These are phyloP conservation scores for Sarcophilus harrisii DNA, from an alignment of 2,797 vertebrate genomes.

Conservation along the genomic window DNA sequence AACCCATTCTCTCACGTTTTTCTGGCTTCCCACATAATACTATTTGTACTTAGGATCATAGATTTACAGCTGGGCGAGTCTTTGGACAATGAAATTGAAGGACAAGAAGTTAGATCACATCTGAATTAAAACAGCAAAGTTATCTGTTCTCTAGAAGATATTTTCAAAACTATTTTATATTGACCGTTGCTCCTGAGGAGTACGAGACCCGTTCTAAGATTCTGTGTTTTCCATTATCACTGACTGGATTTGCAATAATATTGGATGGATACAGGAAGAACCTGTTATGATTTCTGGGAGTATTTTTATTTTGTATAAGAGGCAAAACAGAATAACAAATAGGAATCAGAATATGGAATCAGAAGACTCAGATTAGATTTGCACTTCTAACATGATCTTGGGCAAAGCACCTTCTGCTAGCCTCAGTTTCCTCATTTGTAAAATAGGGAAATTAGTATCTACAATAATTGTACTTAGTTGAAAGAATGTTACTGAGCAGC, in stretches of 20 bases:
- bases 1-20: neutral
- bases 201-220: neutral
- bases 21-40: rapidly evolving
- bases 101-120: neutral
- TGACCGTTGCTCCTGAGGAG: neutral
- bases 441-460: neutral
- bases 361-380: neutral
- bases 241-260: neutral
- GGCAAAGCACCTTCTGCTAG: neutral
- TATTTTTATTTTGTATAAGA: neutral
- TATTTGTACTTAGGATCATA: neutral
- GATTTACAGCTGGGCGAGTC: neutral
- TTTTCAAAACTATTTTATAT: too few relatives aligned
- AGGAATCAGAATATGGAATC: neutral
- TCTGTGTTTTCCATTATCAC: neutral
- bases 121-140: neutral
- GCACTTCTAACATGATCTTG: neutral
- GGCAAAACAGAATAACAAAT: neutral
- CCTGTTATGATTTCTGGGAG: neutral
- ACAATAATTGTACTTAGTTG: neutral
- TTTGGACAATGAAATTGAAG: neutral
- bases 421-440: neutral
- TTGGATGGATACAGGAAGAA: neutral
- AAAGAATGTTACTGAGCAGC: neutral
- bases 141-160: neutral